Evolutionary conservation across 2,888 invertebrate genomes (phyloP).

Genomic region (Acanthacorydalis orientalis): DNA sequence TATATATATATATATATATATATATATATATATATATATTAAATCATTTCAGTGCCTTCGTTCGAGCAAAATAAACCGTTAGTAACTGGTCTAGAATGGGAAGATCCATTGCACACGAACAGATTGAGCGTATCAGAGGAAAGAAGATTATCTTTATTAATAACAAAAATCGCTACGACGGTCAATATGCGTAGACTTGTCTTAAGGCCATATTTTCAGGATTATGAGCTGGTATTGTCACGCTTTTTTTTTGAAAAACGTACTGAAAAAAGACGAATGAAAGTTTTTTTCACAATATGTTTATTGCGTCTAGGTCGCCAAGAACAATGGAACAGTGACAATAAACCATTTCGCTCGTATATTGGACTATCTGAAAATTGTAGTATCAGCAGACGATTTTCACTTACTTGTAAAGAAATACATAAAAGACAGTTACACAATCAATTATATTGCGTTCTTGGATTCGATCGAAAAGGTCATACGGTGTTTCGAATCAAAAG

Average conservation of each 20-base stretch:
- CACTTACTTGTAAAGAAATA: conserved; percentile 56
- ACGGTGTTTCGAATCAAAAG: conserved; percentile 35
- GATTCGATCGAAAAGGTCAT: conserved; percentile 48
- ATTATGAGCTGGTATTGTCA: conserved; percentile 53
- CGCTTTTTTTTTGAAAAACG: too few relatives aligned
- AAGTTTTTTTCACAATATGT: conserved; percentile 3
- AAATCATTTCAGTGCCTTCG: conserved; percentile 26
- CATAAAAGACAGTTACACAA: conserved; percentile 55
- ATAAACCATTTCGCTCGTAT: conserved; percentile 61
- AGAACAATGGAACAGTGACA: conserved; percentile 58
- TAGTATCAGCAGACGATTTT: conserved; percentile 54
- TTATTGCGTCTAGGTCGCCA: conserved; percentile 39
- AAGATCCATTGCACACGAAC: conserved; percentile 52
- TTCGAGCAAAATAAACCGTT: conserved; percentile 29
- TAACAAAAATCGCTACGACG: conserved; percentile 52
- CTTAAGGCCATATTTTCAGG: conserved; percentile 56
- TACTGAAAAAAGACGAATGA: too few relatives aligned
- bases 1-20: not conserved
- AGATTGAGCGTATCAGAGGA: conserved; percentile 45
- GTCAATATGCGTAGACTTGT: conserved; percentile 39
- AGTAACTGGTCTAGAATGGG: conserved; percentile 43
- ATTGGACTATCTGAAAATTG: conserved; percentile 50
- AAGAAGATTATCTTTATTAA: conserved; percentile 46
- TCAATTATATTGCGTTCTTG: conserved; percentile 64
- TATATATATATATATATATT: not conserved